These are phyloP conservation scores for Patella depressa DNA, from an alignment of 2,888 invertebrate genomes.

Conservation along the genomic window DNA sequence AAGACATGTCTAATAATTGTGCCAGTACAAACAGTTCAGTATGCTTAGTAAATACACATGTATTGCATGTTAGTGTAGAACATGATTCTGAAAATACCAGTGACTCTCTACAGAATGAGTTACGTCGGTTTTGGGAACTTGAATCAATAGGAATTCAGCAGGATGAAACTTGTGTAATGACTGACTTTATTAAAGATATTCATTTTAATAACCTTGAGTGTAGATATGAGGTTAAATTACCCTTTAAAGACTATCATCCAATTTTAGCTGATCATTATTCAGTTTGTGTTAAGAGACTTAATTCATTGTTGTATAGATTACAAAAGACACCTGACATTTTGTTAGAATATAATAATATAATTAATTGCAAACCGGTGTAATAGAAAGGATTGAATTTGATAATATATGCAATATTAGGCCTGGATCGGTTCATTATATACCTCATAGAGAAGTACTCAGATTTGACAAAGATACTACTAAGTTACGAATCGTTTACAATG, in stretches of 20 bases:
- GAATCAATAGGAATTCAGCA: neutral
- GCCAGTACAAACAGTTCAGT: neutral
- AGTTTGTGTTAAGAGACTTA: conserved; percentile 5
- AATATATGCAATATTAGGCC: neutral
- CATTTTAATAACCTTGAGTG: neutral
- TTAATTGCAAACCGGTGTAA: neutral
- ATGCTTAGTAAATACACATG: neutral
- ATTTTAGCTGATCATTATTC: neutral
- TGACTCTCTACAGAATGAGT: neutral
- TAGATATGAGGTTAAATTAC: conserved; percentile 6
- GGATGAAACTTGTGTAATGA: neutral
- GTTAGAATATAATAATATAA: conserved; percentile 1
- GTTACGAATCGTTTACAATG: neutral
- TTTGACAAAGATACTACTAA: neutral
- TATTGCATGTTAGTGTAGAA: neutral
- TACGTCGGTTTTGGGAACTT: neutral
- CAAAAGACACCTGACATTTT: neutral
- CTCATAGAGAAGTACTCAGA: neutral
- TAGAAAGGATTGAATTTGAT: neutral
- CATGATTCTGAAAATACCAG: neutral
- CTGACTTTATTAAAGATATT: neutral
- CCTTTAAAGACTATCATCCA: neutral
- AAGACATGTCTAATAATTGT: neutral
- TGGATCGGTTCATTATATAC: neutral
- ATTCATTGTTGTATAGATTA: neutral